Evolutionary conservation across 2,888 invertebrate species (phyloP).

Genomic region (Mimumesa dahlbomi): DNA sequence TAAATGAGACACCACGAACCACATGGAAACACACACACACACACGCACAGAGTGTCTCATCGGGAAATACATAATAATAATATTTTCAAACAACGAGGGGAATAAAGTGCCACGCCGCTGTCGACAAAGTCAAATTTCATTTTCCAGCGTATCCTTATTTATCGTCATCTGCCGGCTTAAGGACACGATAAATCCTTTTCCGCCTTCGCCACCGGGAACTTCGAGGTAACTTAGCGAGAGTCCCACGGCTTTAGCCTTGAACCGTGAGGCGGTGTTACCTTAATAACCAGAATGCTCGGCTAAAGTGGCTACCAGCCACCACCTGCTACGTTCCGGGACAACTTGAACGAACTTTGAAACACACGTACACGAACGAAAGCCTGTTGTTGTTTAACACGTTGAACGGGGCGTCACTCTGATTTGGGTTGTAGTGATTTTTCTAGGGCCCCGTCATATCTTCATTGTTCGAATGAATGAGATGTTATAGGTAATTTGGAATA

Average conservation of each 20-base stretch:
- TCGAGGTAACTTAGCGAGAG: constrained; percentile 20
- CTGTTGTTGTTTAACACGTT: no score
- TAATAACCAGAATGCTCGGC: constrained; percentile 20
- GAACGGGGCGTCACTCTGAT: no score
- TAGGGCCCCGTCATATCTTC: no score
- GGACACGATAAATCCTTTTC: constrained; percentile 31
- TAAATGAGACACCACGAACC: no score
- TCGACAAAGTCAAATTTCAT: constrained; percentile 29
- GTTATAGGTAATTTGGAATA: no score
- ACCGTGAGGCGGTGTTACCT: constrained; percentile 9
- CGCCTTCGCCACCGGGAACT: constrained; percentile 17
- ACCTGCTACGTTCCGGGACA: constrained; percentile 14
- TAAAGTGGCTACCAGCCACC: constrained; percentile 9
- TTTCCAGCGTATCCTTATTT: constrained; percentile 47
- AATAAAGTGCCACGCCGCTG: background rate
- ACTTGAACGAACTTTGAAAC: background rate
- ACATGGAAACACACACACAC: no score
- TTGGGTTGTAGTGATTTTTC: no score
- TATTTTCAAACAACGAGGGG: background rate
- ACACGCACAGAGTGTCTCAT: no score
- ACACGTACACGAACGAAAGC: no score
- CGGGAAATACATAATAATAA: no score
- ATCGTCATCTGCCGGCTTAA: constrained; percentile 10
- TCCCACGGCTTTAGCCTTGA: constrained; percentile 22
- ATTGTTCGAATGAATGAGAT: no score